Conservation (phyloP, 2,888 invertebrate genomes). For the Agriopis leucophaearia region DNA sequence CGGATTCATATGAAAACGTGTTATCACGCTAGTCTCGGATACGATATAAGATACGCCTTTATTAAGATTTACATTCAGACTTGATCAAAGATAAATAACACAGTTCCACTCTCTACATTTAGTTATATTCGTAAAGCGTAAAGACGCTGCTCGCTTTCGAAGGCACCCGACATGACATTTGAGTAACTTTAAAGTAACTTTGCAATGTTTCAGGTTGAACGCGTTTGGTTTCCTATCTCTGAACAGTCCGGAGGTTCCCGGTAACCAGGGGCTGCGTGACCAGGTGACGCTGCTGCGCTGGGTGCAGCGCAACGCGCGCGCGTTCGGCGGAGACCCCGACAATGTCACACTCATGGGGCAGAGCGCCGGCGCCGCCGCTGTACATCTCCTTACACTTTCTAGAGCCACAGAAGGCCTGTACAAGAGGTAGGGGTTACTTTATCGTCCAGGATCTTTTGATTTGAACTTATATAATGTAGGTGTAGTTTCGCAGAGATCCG, state of each 20-base stretch:
- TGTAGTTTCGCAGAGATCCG: too few species aligned
- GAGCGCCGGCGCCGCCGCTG: constrained; percentile 72
- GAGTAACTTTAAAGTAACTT: not conserved
- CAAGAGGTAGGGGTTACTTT: constrained; percentile 57
- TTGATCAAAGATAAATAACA: too few species aligned
- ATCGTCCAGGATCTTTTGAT: not conserved
- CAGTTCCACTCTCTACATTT: not conserved
- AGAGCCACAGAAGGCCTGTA: constrained; percentile 69
- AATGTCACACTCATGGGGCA: constrained; percentile 77
- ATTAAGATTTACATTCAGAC: too few species aligned
- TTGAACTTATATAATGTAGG: not conserved
- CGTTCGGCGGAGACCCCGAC: constrained; percentile 75
- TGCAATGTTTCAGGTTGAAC: constrained; percentile 64
- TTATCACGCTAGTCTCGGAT: too few species aligned
- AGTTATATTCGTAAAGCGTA: too few species aligned
- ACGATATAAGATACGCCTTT: too few species aligned
- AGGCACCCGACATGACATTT: not conserved
- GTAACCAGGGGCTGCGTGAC: constrained; percentile 81
- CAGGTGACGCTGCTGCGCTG: constrained; percentile 73
- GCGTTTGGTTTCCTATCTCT: constrained; percentile 79
- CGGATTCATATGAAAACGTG: not conserved
- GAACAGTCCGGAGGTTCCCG: constrained; percentile 69
- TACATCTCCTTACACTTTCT: constrained; percentile 70
- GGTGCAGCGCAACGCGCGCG: constrained; percentile 69
- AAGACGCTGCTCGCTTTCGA: not conserved